Conservation (phyloP, 2,888 invertebrate species). For the Anoncus sp. region DNA sequence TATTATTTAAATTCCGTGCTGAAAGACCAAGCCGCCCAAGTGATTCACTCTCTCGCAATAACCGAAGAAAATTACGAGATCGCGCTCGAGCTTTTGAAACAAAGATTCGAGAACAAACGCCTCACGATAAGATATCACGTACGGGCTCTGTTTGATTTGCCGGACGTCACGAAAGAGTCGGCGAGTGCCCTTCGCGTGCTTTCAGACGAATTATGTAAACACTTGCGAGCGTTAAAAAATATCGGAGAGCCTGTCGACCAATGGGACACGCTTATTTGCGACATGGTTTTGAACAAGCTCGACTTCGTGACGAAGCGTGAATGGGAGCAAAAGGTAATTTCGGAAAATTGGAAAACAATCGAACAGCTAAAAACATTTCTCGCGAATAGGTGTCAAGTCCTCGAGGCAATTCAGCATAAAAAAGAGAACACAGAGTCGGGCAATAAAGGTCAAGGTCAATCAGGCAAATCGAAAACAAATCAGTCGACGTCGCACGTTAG, state of each 20-base stretch:
- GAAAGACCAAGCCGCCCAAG: conserved; percentile 34
- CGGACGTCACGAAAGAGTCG: conserved; percentile 34
- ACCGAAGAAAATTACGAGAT: conserved; percentile 50
- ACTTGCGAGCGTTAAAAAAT: conserved; percentile 38
- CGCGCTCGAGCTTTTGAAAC: conserved; percentile 45
- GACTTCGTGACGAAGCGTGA: conserved; percentile 51
- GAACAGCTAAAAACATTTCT: conserved; percentile 27
- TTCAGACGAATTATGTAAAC: conserved; percentile 30
- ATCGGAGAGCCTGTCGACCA: conserved; percentile 38
- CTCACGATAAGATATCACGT: conserved; percentile 34
- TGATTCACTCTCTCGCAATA: conserved; percentile 34
- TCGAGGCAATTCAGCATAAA: conserved; percentile 48
- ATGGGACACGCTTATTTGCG: conserved; percentile 43
- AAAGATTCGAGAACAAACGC: conserved; percentile 49
- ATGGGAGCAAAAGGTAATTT: conserved; percentile 48
- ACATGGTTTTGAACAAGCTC: conserved; percentile 39
- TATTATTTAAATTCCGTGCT: conserved; percentile 52
- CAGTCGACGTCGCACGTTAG: conserved; percentile 43
- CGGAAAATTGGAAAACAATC: conserved; percentile 28
- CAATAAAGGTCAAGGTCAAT: conserved; percentile 6
- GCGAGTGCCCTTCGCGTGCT: conserved; percentile 26
- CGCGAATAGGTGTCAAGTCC: conserved; percentile 33
- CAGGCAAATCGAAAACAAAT: conserved; percentile 19
- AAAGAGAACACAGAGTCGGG: conserved; percentile 1
- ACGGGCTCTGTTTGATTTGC: conserved; percentile 38